phyloP scores from a whole-genome alignment of 2,113 vertebrate species.

The Orthonyx spaldingii region DNA sequence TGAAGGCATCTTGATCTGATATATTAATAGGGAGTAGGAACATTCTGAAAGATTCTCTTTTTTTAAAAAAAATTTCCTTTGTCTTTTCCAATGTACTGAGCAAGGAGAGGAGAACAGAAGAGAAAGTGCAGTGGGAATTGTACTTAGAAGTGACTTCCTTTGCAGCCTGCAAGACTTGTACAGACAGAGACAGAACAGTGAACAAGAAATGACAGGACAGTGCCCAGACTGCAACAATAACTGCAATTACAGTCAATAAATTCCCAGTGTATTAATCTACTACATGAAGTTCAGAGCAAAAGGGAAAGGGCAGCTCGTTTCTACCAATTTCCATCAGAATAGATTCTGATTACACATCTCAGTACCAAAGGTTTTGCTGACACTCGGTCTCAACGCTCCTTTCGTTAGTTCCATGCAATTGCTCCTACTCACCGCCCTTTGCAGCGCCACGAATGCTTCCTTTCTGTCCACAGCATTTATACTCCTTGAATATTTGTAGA shows the following conservation, averaged over 20 bases:
- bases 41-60: background rate
- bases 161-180: background rate
- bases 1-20: background rate
- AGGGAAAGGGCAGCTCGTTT: background rate
- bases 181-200: background rate
- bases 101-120: background rate
- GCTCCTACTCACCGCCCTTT: background rate
- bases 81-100: background rate
- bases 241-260: background rate
- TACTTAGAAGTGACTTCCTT: background rate
- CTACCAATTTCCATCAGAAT: background rate
- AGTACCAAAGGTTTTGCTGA: background rate
- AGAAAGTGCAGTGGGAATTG: background rate
- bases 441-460: background rate
- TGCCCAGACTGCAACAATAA: background rate
- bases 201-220: background rate
- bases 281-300: background rate
- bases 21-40: background rate
- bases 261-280: background rate
- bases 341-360: background rate
- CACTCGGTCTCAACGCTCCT: background rate
- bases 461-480: background rate
- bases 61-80: background rate
- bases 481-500: background rate
- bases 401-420: background rate